Percentiles rank a stretch among this genome's conserved stretches.
These are phyloP conservation scores for Halichoerus grypus DNA, from an alignment of 2,113 vertebrate species.

Conservation along the genomic window DNA sequence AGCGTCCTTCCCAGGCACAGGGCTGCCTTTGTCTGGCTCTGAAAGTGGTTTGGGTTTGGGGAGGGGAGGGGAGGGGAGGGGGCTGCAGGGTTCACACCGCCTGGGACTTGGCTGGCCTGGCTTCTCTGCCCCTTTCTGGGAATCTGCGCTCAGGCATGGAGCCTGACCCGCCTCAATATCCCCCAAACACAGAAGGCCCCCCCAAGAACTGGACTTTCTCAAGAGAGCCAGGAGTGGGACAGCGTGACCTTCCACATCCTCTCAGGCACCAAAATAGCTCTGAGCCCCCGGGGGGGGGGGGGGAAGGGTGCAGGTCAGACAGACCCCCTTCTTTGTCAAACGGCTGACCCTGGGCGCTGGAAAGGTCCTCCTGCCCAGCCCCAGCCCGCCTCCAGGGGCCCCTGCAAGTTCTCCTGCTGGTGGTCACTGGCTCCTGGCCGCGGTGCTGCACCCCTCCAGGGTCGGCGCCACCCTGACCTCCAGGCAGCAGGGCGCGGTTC, in stretches of 20 bases:
- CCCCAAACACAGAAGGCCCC: neutral
- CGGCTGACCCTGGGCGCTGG: neutral
- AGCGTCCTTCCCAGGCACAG: conserved; percentile 11
- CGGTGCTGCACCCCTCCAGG: accelerated
- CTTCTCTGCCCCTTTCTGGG: neutral
- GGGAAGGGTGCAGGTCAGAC: no score
- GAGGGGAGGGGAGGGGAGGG: no score
- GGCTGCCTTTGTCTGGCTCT: conserved; percentile 19
- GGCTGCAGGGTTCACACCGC: accelerated
- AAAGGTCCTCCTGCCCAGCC: no score
- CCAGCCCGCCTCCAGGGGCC: accelerated
- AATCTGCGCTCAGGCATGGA: neutral
- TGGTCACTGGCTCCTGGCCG: neutral
- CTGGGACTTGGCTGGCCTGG: neutral
- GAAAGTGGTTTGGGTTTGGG: no score
- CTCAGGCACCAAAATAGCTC: no score
- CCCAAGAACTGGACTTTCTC: neutral
- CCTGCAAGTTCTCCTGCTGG: neutral
- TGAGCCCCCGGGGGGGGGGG: no score
- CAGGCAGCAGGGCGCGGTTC: accelerated
- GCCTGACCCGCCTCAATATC: neutral
- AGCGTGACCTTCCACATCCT: neutral
- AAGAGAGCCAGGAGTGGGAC: neutral
- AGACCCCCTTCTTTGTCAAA: neutral
- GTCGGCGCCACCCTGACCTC: accelerated